A percentile compares a stretch with the other conserved stretches of the same genome.
Evolutionary conservation across 2,113 vertebrate species (phyloP).

Genomic region (Erythrocercus mccallii): DNA sequence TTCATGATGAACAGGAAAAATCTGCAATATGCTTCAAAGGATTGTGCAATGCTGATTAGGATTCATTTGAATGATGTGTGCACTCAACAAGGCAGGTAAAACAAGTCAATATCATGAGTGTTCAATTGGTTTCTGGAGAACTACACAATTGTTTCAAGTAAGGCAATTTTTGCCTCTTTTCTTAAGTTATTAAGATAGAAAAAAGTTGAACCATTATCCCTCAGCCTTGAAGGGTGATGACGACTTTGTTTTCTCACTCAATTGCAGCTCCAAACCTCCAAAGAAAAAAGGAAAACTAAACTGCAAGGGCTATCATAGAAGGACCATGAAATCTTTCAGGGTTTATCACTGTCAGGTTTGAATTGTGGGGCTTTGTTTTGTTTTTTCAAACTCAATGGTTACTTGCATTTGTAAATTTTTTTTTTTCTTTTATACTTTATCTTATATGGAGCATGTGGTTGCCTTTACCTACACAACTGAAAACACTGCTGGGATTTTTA

Average conservation of each 20-base stretch:
- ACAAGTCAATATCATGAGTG: background rate
- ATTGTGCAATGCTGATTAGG: background rate
- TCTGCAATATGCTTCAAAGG: background rate
- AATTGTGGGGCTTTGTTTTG: background rate
- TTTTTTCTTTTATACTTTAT: background rate
- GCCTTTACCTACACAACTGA: conserved; percentile 27
- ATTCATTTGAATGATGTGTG: background rate
- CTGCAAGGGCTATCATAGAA: background rate
- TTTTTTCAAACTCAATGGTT: background rate
- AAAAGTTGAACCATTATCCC: background rate
- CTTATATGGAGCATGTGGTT: background rate
- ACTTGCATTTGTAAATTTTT: background rate
- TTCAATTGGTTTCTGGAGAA: background rate
- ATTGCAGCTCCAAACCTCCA: background rate
- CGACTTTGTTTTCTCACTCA: background rate
- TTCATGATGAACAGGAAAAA: background rate
- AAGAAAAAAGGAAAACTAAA: background rate
- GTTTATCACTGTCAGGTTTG: background rate
- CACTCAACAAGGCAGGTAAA: background rate
- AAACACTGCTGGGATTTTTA: conserved; percentile 24
- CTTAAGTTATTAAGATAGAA: background rate
- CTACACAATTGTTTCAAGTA: background rate
- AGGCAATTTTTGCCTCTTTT: background rate
- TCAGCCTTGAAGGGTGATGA: background rate
- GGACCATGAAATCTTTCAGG: background rate